These are phyloP conservation scores for Drosophila basisetae DNA, from an alignment of 2,888 invertebrate species.

Conservation along the genomic window DNA sequence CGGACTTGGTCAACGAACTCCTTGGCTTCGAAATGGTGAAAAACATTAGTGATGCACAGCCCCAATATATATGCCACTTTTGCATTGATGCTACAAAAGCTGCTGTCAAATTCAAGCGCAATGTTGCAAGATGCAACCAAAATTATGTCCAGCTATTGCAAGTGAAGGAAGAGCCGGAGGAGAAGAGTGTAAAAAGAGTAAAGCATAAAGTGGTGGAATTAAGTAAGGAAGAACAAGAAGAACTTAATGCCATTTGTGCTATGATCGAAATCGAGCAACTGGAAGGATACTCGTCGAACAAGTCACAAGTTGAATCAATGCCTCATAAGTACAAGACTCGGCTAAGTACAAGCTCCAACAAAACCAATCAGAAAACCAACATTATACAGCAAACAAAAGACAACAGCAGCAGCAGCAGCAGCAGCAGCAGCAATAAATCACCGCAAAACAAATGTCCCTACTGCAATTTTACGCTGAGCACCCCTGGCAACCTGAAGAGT, in stretches of 20 bases:
- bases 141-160: neutral
- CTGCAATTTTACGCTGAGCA: neutral
- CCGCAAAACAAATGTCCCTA: neutral
- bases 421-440: no score
- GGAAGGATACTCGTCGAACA: neutral
- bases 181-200: no score
- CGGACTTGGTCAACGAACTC: slow-evolving; percentile 36
- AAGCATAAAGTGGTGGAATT: neutral
- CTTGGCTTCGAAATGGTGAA: neutral
- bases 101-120: slow-evolving; percentile 26
- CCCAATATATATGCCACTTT: slow-evolving; percentile 29
- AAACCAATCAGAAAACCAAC: neutral
- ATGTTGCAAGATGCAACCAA: slow-evolving; percentile 5
- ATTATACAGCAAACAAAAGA: neutral
- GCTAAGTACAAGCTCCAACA: neutral
- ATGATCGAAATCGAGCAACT: slow-evolving; percentile 13
- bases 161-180: neutral
- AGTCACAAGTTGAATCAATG: neutral
- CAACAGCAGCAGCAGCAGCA: no score
- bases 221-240: neutral
- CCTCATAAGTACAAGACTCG: neutral
- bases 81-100: slow-evolving; percentile 7
- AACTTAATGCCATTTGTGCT: slow-evolving; percentile 8
- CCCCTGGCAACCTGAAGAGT: slow-evolving; percentile 9
- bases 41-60: neutral